Conservation (phyloP, 2,113 vertebrate genomes). For the Naja naja region DNA sequence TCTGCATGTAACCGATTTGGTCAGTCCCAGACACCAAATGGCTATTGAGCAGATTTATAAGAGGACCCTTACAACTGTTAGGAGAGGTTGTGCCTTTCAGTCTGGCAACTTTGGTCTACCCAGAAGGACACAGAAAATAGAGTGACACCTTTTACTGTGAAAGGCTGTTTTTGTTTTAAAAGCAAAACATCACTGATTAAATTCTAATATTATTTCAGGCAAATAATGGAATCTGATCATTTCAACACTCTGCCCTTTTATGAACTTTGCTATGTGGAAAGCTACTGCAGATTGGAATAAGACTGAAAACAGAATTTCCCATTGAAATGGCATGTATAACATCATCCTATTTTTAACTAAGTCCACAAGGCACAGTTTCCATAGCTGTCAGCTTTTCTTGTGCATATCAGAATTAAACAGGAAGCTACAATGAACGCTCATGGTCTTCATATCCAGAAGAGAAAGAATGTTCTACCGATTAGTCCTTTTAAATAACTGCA, state of each 20-base stretch:
- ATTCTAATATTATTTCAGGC: not conserved
- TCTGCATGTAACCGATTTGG: not conserved
- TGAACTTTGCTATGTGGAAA: slow-evolving; percentile 40
- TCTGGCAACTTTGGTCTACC: not conserved
- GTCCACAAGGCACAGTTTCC: not conserved
- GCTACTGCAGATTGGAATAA: slow-evolving; percentile 20
- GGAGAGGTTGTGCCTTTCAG: not conserved
- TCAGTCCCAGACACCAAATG: not conserved
- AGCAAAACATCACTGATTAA: not conserved
- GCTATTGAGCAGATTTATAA: not conserved
- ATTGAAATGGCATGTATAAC: slow-evolving; percentile 34
- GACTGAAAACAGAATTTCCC: slow-evolving; percentile 45
- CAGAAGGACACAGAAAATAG: not conserved
- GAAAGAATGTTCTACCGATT: not conserved
- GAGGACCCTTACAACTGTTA: not conserved
- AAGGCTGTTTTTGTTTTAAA: not conserved
- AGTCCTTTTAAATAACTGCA: not conserved
- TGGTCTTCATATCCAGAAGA: not conserved
- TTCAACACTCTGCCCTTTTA: slow-evolving; percentile 16
- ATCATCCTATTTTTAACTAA: slow-evolving; percentile 49
- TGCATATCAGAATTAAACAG: not conserved
- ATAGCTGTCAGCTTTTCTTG: not conserved
- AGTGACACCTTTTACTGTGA: not conserved
- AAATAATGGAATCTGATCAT: slow-evolving; percentile 12
- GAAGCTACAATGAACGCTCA: not conserved